Evolutionary conservation across 2,797 vertebrate species (phyloP), one percentile per base, ranked within the genome.

Genomic region (Alexandromys oeconomus): DNA sequence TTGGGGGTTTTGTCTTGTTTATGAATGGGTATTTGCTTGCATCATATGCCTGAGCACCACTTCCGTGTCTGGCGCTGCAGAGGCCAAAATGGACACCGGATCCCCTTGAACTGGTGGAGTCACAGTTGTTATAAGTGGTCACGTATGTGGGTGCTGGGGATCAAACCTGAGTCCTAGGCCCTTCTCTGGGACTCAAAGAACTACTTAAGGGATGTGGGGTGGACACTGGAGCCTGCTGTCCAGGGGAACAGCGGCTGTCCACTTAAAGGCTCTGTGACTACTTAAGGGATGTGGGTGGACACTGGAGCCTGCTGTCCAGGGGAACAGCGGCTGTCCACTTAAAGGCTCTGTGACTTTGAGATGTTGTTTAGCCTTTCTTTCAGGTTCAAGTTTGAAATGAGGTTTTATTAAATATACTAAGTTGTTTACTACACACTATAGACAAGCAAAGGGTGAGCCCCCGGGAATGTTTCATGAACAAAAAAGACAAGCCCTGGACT

Each of bases 401-500:
- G n/a, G 54, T 74, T 93, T 73, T 92, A 61, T 95, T 97, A 91
- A 90, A 87, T 91, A 86, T 80, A 81, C 31, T 74, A 78, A 90
- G 43, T 54, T 93, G 81, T 91, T 73, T 95, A 27, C n/a, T 21
- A 43, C 40, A 63, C 1, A 73, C 74, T 74, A 73, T 37, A 93
- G 37, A 34, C 77, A 93, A 80, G 76, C 69, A 78, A 37, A 91
- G 27, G 43, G 63, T 57, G 74, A 82, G 79, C 48, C 31, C 31
- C 51, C 78, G 29, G 67, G 29, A 87, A 77, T 29, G 80, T 1
- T 25, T 87, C 40, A 14, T 77, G 15, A 79, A 23, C 77, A 81
- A 93, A 81, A 91, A 73, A 90, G 19, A 88, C 4, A 76, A n/a
- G 5, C 7, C 7, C 37, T 40, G 34, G 69, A 73, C 61, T 93